These are phyloP conservation scores for Rhodeus uyekii DNA, from an alignment of 2,797 vertebrate species.

Conservation along the genomic window DNA sequence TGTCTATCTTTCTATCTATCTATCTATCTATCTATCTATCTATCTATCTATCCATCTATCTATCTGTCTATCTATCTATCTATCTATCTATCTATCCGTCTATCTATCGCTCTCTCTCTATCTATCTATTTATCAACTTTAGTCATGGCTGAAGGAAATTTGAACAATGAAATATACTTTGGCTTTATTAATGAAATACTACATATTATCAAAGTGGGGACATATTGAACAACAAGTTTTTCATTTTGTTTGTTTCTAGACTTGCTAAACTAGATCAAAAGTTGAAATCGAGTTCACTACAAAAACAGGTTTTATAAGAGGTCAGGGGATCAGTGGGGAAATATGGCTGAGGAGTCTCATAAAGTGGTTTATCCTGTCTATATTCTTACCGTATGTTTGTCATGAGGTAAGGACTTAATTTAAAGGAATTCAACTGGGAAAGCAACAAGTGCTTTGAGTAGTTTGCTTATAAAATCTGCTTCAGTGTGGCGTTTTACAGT, in stretches of 20 bases:
- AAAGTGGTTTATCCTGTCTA: background rate
- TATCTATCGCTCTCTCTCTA: rapidly evolving
- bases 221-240: background rate
- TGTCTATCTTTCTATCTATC: too few species aligned
- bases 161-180: background rate
- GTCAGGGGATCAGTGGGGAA: background rate
- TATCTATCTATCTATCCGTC: too few species aligned
- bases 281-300: background rate
- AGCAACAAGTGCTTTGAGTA: background rate
- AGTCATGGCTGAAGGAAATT: background rate
- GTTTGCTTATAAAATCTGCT: background rate
- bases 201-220: background rate
- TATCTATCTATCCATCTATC: too few species aligned
- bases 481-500: background rate
- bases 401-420: background rate
- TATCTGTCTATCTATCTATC: rapidly evolving
- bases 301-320: background rate
- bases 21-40: too few species aligned
- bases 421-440: too few species aligned
- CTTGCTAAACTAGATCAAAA: background rate
- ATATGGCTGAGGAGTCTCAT: background rate
- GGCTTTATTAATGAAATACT: background rate
- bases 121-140: background rate
- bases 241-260: background rate
- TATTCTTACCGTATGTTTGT: background rate